Evolutionary conservation across 2,113 vertebrate species (phyloP).

Genomic region (Chauna torquata): DNA sequence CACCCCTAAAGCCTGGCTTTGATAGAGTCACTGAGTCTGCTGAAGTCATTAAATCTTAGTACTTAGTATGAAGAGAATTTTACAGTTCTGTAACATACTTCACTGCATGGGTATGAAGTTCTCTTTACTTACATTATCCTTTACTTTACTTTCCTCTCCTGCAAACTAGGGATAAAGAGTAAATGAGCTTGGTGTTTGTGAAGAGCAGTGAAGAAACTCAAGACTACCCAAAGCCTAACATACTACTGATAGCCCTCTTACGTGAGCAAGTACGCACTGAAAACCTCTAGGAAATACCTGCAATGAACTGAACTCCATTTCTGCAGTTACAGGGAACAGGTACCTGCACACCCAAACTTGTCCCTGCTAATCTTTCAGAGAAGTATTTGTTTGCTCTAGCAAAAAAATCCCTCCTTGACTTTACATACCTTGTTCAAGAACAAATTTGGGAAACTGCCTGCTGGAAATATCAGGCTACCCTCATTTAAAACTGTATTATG

Average conservation of each 20-base stretch:
- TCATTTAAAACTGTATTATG: background rate
- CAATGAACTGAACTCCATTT: background rate
- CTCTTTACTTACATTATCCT: background rate
- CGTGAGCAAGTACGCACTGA: background rate
- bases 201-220: background rate
- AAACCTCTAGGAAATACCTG: background rate
- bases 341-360: background rate
- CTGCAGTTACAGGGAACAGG: background rate
- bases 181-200: background rate
- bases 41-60: background rate
- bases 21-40: background rate
- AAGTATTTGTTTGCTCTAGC: background rate
- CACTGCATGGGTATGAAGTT: background rate
- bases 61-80: background rate
- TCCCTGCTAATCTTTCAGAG: background rate
- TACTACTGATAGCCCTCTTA: background rate
- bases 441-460: background rate
- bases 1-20: accelerated
- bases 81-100: background rate
- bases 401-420: background rate
- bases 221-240: background rate
- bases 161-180: background rate
- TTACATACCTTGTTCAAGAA: background rate
- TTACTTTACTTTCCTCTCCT: background rate
- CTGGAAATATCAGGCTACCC: background rate